Base-by-base conservation (phyloP, 2,888 invertebrate species). In the Athalia rosae region DNA sequence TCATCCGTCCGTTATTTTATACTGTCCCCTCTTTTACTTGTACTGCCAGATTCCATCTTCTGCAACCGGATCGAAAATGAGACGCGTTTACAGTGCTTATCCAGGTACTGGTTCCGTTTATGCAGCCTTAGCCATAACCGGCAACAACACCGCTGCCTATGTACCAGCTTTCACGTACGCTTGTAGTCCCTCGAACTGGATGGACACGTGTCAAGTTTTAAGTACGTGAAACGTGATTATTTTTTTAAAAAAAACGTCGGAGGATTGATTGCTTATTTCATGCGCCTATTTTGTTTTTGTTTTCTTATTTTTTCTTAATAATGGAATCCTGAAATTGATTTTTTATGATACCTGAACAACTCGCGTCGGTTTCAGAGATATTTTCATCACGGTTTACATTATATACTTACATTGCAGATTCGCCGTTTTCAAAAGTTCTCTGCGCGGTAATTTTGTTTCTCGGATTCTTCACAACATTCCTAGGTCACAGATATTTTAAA, bases 111-210 rank as follows among this genome's bases (percentile, higher is more conserved):
- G 94, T 3, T 91, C 92, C 0, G 90, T 94, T 62, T 94, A 92
- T 85, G 93, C 91, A 0, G 91, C 92, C 0, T 88, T 94, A 3
- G 93, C 93, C 4, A 90, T 85, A 13, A 89, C 87, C 82, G 87
- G 84, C 43, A 85, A 88, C 78, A 78, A 84, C 8, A 92, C 92
- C 80, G 91, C 94, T 71, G 92, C 94, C 3, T 96, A 96, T 86
- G 92, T 95, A 0, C 95, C 96, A 0, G 90, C 91, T 3, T 90
- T 92, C 69, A 93, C 93, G 0, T 95, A 95, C 84, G 94, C 92
- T 0, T 96, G 95, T 87, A 90, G 91, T 79, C 89, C 92, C 3
- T 74, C 89, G 6, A 84, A 89, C 3, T 90, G 90, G 76, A 87
- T 88, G 13, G 91, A 91, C 80, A 87, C 86, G 66, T 94, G 94